Conservation (phyloP, 2,797 vertebrate species). For the Bradypodion ventrale region DNA sequence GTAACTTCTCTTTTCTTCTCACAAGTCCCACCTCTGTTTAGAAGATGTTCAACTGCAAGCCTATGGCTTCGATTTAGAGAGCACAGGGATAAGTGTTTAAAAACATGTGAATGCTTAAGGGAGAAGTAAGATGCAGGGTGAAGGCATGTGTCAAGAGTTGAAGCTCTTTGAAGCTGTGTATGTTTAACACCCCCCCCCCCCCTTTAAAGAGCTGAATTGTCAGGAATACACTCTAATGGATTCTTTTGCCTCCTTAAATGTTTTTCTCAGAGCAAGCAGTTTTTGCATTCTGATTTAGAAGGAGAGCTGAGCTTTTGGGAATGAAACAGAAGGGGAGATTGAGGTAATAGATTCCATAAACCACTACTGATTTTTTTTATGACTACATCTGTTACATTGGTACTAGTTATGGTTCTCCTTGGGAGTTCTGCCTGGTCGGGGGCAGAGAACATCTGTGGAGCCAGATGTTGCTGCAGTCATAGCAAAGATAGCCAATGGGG, state of each 20-base stretch:
- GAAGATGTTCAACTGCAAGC: background rate
- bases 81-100: background rate
- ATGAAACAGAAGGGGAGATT: too few species aligned
- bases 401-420: background rate
- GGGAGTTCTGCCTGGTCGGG: background rate
- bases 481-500: background rate
- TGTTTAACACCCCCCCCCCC: background rate
- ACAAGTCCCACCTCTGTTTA: background rate
- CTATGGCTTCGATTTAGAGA: background rate
- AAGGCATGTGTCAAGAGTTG: background rate
- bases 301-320: background rate
- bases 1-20: background rate
- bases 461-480: background rate
- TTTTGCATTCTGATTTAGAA: background rate
- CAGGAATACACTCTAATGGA: background rate
- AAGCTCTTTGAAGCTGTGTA: background rate
- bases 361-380: background rate
- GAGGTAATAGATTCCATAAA: background rate
- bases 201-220: background rate
- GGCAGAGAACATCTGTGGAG: background rate
- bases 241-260: background rate
- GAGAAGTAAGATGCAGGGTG: background rate
- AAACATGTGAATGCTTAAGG: background rate
- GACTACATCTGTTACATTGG: background rate
- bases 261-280: background rate